A percentile compares a stretch with the other conserved stretches of the same genome.
These are phyloP conservation scores for Spisula solida DNA, from an alignment of 2,888 invertebrate species.

Conservation along the genomic window DNA sequence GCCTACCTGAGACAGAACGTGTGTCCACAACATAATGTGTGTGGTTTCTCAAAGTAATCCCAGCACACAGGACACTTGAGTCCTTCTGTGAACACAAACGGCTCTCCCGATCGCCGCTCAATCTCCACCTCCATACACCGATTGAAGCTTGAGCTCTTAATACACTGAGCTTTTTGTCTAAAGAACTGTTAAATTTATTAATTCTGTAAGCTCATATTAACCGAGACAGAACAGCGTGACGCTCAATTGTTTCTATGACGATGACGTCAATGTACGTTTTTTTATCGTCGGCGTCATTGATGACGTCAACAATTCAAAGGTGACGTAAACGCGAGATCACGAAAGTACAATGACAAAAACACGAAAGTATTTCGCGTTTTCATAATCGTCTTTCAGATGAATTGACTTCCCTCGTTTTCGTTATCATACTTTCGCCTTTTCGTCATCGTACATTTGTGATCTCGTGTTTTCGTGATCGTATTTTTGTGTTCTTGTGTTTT, in stretches of 20 bases:
- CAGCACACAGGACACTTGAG: conserved; percentile 67
- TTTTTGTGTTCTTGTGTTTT: no score
- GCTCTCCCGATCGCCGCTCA: not conserved
- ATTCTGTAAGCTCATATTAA: not conserved
- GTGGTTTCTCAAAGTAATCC: conserved; percentile 63
- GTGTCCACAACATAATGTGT: conserved; percentile 68
- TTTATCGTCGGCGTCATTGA: not conserved
- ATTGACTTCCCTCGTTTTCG: no score
- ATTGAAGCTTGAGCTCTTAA: not conserved
- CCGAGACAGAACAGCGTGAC: not conserved
- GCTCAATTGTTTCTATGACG: not conserved
- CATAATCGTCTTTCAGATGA: no score
- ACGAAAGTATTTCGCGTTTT: no score
- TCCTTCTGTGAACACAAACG: not conserved
- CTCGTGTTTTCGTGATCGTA: no score
- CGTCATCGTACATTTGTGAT: no score
- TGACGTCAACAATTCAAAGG: not conserved
- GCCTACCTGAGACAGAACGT: conserved; percentile 68
- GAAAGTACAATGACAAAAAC: no score
- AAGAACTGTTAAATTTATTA: not conserved
- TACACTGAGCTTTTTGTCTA: not conserved
- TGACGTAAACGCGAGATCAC: no score
- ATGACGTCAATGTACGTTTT: not conserved
- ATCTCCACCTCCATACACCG: not conserved
- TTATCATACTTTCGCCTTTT: no score